Conservation (phyloP, 2,888 invertebrate species). For the Volucella inanis region DNA sequence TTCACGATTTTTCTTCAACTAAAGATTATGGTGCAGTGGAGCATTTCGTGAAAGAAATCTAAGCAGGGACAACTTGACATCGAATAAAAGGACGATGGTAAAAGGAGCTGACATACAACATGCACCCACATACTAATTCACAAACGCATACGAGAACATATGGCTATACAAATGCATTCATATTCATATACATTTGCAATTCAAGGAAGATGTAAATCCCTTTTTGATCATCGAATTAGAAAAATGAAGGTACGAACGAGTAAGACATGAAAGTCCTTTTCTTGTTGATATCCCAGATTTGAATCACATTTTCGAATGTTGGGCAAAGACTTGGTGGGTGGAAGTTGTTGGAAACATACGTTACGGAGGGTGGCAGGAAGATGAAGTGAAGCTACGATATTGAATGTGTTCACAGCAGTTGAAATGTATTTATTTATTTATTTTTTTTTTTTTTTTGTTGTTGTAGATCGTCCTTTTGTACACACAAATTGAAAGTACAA, state of each 20-base stretch:
- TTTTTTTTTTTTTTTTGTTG: constrained; percentile 12
- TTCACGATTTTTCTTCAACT: neutral
- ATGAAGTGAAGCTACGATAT: constrained; percentile 17
- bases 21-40: constrained; percentile 37
- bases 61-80: constrained; percentile 34
- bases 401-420: constrained; percentile 52
- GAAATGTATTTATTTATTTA: constrained; percentile 68
- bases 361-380: neutral
- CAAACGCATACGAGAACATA: neutral
- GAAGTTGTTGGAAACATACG: neutral
- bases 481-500: constrained; percentile 37
- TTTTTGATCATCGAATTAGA: constrained; percentile 71
- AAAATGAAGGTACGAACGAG: constrained; percentile 66
- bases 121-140: neutral
- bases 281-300: constrained; percentile 68
- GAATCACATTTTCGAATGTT: constrained; percentile 50
- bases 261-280: constrained; percentile 67
- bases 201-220: constrained; percentile 67
- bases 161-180: no score
- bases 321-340: neutral
- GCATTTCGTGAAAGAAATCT: constrained; percentile 40
- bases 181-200: constrained; percentile 45
- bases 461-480: neutral
- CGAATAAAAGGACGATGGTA: neutral
- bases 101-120: constrained; percentile 16